phyloP scores from a whole-genome alignment of 2,888 invertebrate genomes.

The Caenorhabditis plicata region DNA sequence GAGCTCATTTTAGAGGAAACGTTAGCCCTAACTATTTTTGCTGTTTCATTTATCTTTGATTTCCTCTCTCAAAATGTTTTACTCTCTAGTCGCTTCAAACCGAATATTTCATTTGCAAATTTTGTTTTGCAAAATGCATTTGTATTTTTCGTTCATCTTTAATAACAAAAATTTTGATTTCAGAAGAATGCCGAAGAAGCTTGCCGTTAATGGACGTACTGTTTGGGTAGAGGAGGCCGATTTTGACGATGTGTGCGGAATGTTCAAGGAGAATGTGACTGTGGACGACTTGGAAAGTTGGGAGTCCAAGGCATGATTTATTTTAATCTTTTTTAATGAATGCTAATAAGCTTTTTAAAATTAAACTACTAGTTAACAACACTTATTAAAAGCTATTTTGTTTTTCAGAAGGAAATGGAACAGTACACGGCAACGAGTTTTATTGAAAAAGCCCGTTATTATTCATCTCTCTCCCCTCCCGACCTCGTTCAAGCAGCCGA shows the following conservation, averaged over 20 bases:
- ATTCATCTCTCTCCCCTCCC: constrained; percentile 10
- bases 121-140: no score
- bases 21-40: no score
- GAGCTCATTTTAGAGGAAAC: no score
- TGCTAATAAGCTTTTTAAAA: constrained; percentile 24
- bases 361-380: constrained; percentile 26
- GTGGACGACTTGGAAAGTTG: constrained; percentile 8
- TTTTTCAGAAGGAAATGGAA: constrained; percentile 22
- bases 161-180: constrained; percentile 21
- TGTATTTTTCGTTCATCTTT: no score
- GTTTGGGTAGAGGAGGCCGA: constrained; percentile 11
- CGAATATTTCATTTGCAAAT: no score
- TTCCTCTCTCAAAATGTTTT: no score
- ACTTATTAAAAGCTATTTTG: constrained; percentile 15
- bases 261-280: constrained; percentile 12
- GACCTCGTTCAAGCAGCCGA: constrained; percentile 18
- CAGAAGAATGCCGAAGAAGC: constrained; percentile 17
- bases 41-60: no score
- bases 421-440: constrained; percentile 13
- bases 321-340: constrained; percentile 25
- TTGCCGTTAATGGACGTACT: constrained; percentile 6
- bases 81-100: no score
- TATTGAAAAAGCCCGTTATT: constrained; percentile 19
- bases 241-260: constrained; percentile 5
- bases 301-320: constrained; percentile 17